Conservation (phyloP, 2,113 vertebrate species). For the Zosterops borbonicus region DNA sequence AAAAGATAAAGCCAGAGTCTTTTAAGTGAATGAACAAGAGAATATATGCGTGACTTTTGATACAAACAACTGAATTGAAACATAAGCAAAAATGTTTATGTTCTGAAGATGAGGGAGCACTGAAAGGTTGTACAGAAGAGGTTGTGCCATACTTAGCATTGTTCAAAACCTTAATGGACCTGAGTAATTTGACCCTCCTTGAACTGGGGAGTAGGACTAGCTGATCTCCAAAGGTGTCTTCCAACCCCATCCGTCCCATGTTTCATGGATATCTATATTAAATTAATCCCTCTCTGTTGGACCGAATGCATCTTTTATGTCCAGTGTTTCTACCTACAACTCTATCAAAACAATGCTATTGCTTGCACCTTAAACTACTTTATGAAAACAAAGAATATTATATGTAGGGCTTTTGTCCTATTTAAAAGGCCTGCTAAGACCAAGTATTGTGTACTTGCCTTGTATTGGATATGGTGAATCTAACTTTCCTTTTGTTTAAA, state of each 20-base stretch:
- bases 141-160: neutral
- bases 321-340: neutral
- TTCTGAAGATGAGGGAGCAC: neutral
- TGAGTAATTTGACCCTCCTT: neutral
- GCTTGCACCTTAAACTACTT: neutral
- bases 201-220: neutral
- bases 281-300: neutral
- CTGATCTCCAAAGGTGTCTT: neutral
- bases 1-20: neutral
- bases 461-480: neutral
- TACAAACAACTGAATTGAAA: neutral
- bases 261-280: neutral
- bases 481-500: constrained; percentile 19
- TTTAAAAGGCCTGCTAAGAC: neutral
- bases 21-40: neutral
- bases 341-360: neutral
- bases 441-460: neutral
- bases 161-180: neutral
- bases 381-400: neutral
- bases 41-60: neutral
- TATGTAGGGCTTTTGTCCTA: neutral
- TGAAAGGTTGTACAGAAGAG: neutral
- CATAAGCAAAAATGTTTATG: neutral
- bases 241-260: neutral
- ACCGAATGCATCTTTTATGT: neutral